A percentile compares a stretch with the other conserved stretches of the same genome.
These are phyloP conservation scores for Aphaenogaster rudis DNA, from an alignment of 1,140 invertebrate species.

Conservation along the genomic window DNA sequence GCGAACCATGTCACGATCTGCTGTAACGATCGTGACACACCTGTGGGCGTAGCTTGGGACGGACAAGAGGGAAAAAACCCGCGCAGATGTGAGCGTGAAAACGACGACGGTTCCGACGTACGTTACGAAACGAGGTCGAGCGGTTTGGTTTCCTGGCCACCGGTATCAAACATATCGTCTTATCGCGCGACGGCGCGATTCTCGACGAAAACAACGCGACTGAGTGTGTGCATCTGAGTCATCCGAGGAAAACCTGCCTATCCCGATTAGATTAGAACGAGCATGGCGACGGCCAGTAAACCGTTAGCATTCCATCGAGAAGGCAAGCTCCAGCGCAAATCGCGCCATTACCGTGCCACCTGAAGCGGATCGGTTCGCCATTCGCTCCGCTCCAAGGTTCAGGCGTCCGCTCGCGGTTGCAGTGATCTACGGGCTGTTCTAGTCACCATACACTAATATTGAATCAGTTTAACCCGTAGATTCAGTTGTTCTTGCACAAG, in stretches of 20 bases:
- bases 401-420: neutral
- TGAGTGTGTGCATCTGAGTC: neutral
- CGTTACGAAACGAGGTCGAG: neutral
- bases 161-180: slow-evolving; percentile 12
- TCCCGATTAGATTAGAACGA: slow-evolving; percentile 37
- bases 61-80: neutral
- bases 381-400: neutral
- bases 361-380: slow-evolving; percentile 13
- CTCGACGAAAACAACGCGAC: too few relatives aligned
- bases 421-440: neutral
- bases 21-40: slow-evolving; percentile 57
- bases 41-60: slow-evolving; percentile 41
- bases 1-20: slow-evolving; percentile 31
- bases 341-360: slow-evolving; percentile 14
- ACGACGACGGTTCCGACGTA: neutral
- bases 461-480: neutral
- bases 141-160: neutral
- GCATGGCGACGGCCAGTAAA: neutral
- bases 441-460: neutral
- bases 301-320: slow-evolving; percentile 33
- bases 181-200: neutral
- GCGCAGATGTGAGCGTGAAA: neutral
- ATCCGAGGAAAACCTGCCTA: neutral
- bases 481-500: neutral
- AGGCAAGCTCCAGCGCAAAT: neutral